Evolutionary conservation across 2,113 vertebrate genomes (phyloP).

Genomic region (Corythornis vintsioides): DNA sequence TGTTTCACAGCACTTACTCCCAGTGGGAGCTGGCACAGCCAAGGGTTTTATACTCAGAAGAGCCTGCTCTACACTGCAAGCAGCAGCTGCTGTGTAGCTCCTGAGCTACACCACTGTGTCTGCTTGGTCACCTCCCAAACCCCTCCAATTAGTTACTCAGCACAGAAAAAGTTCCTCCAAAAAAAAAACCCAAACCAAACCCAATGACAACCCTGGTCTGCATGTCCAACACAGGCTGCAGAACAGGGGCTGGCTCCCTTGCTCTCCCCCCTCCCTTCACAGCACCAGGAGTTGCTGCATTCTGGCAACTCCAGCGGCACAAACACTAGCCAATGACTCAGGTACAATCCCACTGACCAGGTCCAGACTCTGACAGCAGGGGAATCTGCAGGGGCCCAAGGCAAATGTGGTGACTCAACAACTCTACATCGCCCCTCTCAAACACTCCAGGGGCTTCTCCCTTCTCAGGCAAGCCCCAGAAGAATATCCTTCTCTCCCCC

Average conservation of each 20-base stretch:
- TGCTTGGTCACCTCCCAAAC: neutral
- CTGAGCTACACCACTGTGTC: neutral
- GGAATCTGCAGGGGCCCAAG: neutral
- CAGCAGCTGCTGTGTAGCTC: neutral
- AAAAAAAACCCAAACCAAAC: neutral
- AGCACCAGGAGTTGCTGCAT: neutral
- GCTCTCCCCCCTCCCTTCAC: neutral
- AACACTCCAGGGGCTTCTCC: neutral
- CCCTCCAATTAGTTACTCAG: neutral
- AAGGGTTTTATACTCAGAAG: neutral
- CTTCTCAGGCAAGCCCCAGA: neutral
- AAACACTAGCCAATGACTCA: neutral
- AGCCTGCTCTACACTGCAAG: neutral
- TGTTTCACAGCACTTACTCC: neutral
- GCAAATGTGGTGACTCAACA: neutral
- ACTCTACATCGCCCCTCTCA: neutral
- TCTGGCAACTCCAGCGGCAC: neutral
- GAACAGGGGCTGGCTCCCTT: too few relatives aligned
- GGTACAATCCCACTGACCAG: neutral
- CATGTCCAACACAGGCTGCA: neutral
- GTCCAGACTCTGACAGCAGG: fast-evolving
- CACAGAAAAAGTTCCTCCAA: neutral
- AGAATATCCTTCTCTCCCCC: neutral
- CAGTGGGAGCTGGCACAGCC: neutral
- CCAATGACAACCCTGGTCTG: too few relatives aligned